These are phyloP conservation scores for Henricia sp. DNA, from an alignment of 53 echinoderm and acorn worm genomes.

Conservation along the genomic window DNA sequence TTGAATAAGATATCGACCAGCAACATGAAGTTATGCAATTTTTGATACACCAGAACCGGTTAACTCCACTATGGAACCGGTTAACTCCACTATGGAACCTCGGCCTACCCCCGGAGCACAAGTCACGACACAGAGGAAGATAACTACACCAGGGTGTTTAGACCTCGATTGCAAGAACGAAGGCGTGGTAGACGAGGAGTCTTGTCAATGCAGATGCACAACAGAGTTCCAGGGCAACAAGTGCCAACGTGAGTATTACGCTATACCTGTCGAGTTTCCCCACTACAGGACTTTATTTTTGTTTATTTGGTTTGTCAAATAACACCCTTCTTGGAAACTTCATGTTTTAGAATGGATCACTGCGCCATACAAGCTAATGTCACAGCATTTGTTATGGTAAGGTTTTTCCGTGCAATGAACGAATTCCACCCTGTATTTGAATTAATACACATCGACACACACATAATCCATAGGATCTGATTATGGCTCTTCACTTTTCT, in stretches of 20 bases:
- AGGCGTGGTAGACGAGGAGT: slow-evolving; percentile 26
- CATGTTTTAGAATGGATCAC: too few species aligned
- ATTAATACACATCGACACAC: not conserved
- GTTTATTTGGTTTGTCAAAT: not conserved
- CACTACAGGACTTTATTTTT: not conserved
- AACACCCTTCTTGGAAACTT: not conserved
- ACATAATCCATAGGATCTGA: not conserved
- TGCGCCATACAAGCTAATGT: not conserved
- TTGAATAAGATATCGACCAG: too few species aligned
- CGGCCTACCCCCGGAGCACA: not conserved
- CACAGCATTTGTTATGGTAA: not conserved
- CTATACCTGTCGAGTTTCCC: not conserved
- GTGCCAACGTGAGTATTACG: slow-evolving; percentile 69
- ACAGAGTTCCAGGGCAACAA: slow-evolving; percentile 59
- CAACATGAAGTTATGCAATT: too few species aligned
- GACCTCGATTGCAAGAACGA: slow-evolving; percentile 45
- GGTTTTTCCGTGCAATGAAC: not conserved
- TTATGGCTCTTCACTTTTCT: not conserved
- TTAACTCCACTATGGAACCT: not conserved
- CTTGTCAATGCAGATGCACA: slow-evolving; percentile 65
- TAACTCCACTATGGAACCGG: too few species aligned
- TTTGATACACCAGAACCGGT: too few species aligned
- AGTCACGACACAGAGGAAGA: not conserved
- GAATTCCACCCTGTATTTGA: not conserved
- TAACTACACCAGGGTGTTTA: not conserved